A percentile compares a stretch with the other conserved stretches of the same genome.
These are phyloP conservation scores for Hydrolagus affinis DNA, from an alignment of 2,113 vertebrate species.

Conservation along the genomic window DNA sequence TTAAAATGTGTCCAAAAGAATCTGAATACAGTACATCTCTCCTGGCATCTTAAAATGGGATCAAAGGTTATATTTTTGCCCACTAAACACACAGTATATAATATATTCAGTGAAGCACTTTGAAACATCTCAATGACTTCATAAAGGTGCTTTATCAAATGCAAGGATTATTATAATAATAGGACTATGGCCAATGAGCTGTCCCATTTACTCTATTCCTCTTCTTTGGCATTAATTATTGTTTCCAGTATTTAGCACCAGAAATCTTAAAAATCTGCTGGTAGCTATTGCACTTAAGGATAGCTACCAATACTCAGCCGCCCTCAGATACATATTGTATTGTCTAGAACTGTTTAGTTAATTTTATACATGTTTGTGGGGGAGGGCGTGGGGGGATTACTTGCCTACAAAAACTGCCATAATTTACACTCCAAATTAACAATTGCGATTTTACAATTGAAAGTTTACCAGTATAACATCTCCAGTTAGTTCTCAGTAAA, in stretches of 20 bases:
- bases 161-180: no score
- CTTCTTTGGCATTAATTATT: not conserved
- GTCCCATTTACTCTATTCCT: not conserved
- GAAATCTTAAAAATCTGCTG: not conserved
- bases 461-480: not conserved
- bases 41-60: slow-evolving; percentile 9
- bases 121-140: no score
- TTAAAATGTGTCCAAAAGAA: not conserved
- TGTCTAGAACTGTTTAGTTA: no score
- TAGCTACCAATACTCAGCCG: not conserved
- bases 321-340: not conserved
- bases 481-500: not conserved
- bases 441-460: not conserved
- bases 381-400: no score
- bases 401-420: no score
- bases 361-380: no score
- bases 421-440: not conserved
- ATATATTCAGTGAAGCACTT: no score
- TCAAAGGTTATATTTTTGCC: not conserved
- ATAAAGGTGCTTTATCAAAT: no score
- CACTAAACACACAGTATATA: no score
- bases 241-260: not conserved
- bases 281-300: not conserved
- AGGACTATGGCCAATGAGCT: not conserved
- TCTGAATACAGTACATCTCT: not conserved